A percentile compares a stretch with the other conserved stretches of the same genome.
Conservation (phyloP, 2,888 invertebrate species). For the Strigamia transsilvanica region DNA sequence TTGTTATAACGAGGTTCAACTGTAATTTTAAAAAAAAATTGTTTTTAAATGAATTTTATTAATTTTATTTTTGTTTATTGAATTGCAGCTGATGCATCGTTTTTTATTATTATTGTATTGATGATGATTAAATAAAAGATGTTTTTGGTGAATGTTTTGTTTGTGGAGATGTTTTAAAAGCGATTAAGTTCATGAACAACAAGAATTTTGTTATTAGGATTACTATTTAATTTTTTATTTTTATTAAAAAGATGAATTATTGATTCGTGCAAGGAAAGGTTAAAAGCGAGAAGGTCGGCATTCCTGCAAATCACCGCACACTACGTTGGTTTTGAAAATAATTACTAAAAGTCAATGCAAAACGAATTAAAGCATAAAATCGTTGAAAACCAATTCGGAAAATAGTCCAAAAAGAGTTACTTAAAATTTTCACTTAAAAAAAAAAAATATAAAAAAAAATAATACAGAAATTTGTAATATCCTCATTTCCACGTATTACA, state of each 20-base stretch:
- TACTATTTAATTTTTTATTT: background rate
- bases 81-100: background rate
- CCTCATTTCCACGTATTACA: background rate
- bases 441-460: background rate
- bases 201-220: background rate
- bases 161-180: too few relatives aligned
- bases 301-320: background rate
- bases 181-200: slow-evolving; percentile 11
- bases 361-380: too few relatives aligned
- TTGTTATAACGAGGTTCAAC: too few relatives aligned
- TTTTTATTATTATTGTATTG: background rate
- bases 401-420: too few relatives aligned
- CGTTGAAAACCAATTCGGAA: too few relatives aligned
- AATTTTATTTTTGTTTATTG: too few relatives aligned
- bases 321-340: background rate
- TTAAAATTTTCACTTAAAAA: background rate
- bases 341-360: too few relatives aligned
- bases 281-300: background rate
- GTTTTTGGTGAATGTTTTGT: background rate
- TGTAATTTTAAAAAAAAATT: too few relatives aligned
- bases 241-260: background rate
- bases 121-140: background rate
- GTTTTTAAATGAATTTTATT: too few relatives aligned
- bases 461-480: background rate
- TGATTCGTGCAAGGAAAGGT: background rate